Conservation (phyloP, 2,113 vertebrate genomes). For the Myotis davidii region DNA sequence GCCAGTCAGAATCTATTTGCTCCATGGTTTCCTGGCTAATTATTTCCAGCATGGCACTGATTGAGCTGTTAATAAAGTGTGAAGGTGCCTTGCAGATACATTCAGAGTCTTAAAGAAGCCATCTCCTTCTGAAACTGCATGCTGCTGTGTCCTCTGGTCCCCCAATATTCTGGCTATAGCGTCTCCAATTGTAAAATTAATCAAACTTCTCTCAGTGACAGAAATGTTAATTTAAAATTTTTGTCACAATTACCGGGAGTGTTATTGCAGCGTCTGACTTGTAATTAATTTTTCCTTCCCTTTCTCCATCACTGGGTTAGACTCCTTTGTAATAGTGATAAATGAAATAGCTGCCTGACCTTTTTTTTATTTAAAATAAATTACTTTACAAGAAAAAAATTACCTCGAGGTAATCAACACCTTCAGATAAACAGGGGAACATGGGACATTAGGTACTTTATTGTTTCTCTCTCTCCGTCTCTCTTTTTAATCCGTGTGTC, state of each 20-base stretch:
- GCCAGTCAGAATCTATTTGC: slow-evolving; percentile 80
- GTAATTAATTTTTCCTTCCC: slow-evolving; percentile 91
- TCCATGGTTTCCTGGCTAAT: slow-evolving; percentile 83
- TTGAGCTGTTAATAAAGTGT: slow-evolving; percentile 93
- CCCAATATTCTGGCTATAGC: slow-evolving; percentile 85
- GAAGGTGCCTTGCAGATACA: slow-evolving; percentile 88
- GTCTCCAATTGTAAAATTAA: slow-evolving; percentile 91
- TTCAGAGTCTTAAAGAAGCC: slow-evolving; percentile 84
- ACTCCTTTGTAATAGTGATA: slow-evolving; percentile 88
- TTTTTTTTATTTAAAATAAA: slow-evolving; percentile 83
- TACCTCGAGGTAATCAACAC: slow-evolving; percentile 80
- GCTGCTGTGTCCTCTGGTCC: slow-evolving; percentile 84
- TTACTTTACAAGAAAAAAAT: slow-evolving; percentile 82
- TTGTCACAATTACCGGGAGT: slow-evolving; percentile 89
- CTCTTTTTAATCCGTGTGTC: slow-evolving; percentile 51
- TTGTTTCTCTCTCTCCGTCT: slow-evolving; percentile 51
- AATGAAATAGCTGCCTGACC: slow-evolving; percentile 86
- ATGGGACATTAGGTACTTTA: slow-evolving; percentile 64
- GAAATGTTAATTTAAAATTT: slow-evolving; percentile 91
- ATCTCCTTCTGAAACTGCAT: slow-evolving; percentile 88
- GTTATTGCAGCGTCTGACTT: slow-evolving; percentile 88
- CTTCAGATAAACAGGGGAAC: slow-evolving; percentile 82
- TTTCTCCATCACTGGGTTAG: slow-evolving; percentile 84
- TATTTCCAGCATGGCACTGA: slow-evolving; percentile 86
- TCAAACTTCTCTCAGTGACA: slow-evolving; percentile 89